A percentile compares a stretch with the other conserved stretches of the same genome.
phyloP scores from a whole-genome alignment of 1,140 invertebrate genomes.

The Trichonephila clavipes region DNA sequence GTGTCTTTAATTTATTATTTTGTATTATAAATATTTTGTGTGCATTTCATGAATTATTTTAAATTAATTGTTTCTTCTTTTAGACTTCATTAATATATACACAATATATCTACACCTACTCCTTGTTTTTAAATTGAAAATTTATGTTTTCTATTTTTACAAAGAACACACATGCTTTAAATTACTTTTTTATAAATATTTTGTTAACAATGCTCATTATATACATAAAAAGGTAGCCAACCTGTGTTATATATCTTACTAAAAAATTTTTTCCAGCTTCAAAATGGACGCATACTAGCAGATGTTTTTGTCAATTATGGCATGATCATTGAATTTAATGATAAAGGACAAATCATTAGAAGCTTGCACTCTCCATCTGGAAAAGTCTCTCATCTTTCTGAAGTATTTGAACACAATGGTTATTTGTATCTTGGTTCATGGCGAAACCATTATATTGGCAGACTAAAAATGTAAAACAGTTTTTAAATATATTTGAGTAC shows the following conservation, averaged over 20 bases:
- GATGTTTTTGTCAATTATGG: conserved; percentile 79
- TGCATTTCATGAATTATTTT: too few species aligned
- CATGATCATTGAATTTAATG: conserved; percentile 84
- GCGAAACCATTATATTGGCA: conserved; percentile 85
- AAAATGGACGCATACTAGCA: conserved; percentile 72
- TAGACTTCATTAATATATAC: too few species aligned
- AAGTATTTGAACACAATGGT: conserved; percentile 80
- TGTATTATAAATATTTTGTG: too few species aligned
- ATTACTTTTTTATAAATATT: too few species aligned
- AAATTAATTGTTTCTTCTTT: too few species aligned
- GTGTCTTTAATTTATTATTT: too few species aligned
- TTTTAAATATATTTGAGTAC: background rate
- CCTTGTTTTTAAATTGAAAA: too few species aligned
- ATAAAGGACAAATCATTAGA: conserved; percentile 85
- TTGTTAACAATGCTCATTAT: too few species aligned
- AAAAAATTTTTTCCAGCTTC: conserved; percentile 69
- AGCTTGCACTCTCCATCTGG: conserved; percentile 81
- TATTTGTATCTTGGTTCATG: conserved; percentile 87
- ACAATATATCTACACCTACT: too few species aligned
- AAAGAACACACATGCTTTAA: too few species aligned
- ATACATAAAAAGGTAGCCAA: too few species aligned
- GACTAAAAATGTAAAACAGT: conserved; percentile 82
- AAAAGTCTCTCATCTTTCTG: conserved; percentile 79
- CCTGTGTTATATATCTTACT: background rate
- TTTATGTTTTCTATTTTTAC: too few species aligned